These are phyloP conservation scores for Chlorodrepanis virens DNA, from an alignment of 2,113 vertebrate genomes.

Conservation along the genomic window DNA sequence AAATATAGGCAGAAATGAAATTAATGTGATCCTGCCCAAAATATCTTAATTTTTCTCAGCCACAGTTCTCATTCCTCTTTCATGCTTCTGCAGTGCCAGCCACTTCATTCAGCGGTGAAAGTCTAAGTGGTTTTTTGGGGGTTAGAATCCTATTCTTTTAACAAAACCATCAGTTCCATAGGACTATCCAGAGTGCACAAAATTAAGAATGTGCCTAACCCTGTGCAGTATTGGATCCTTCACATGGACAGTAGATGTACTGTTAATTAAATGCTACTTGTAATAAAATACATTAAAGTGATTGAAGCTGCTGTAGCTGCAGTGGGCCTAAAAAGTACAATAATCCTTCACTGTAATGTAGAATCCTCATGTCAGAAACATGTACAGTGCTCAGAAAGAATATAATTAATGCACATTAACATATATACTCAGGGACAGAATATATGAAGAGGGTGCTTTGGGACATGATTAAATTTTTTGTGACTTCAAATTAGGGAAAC, in stretches of 20 bases:
- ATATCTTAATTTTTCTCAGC: neutral
- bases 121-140: neutral
- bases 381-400: conserved; percentile 58
- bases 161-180: neutral
- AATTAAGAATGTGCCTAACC: conserved; percentile 9
- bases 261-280: conserved; percentile 73
- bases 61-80: neutral
- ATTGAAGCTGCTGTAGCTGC: conserved; percentile 60
- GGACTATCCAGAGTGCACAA: neutral
- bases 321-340: conserved; percentile 67
- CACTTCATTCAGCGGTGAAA: neutral
- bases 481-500: conserved; percentile 34
- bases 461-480: conserved; percentile 55
- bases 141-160: neutral
- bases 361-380: conserved; percentile 59
- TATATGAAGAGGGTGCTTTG: conserved; percentile 48
- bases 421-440: conserved; percentile 53
- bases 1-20: neutral
- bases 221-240: conserved; percentile 28
- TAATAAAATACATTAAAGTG: conserved; percentile 66
- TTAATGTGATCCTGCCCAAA: neutral
- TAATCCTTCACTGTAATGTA: conserved; percentile 66
- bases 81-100: neutral
- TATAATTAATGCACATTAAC: conserved; percentile 75
- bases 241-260: conserved; percentile 32